Percentiles rank a stretch among this genome's conserved stretches.
phyloP scores from a whole-genome alignment of 2,113 vertebrate genomes.

The Protomyctophum bolini region DNA sequence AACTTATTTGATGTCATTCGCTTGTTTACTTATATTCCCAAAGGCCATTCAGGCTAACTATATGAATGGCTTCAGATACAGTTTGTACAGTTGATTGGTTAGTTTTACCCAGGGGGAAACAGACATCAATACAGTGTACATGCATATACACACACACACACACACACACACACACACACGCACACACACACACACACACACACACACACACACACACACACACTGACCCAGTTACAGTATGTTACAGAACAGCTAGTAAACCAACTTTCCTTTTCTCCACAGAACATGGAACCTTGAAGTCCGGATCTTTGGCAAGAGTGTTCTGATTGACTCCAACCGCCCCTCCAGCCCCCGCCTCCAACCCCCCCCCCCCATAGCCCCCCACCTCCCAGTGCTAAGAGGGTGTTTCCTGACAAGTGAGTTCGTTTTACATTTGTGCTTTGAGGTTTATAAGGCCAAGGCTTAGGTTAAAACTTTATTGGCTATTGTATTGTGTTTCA shows the following conservation, averaged over 20 bases:
- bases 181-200: too few relatives aligned
- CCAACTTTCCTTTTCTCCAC: background rate
- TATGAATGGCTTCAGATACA: conserved; percentile 17
- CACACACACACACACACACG: too few relatives aligned
- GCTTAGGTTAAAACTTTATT: conserved; percentile 72
- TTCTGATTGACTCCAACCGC: conserved; percentile 67
- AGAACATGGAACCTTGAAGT: conserved; percentile 1
- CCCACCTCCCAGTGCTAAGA: conserved; percentile 51
- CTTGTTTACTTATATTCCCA: conserved; percentile 35
- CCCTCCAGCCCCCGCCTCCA: conserved; percentile 55
- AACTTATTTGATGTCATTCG: conserved; percentile 49
- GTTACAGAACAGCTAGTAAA: conserved; percentile 25
- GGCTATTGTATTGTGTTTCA: conserved; percentile 75
- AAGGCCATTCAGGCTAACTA: conserved; percentile 31
- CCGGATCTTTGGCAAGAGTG: conserved; percentile 35
- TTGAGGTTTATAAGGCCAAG: conserved; percentile 70
- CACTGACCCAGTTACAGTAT: conserved; percentile 25
- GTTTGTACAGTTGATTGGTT: conserved; percentile 57
- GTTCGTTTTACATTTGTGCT: conserved; percentile 70
- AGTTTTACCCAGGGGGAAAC: conserved; percentile 22
- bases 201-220: background rate
- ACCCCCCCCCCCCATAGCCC: background rate
- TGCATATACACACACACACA: too few relatives aligned
- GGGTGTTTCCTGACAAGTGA: conserved; percentile 73
- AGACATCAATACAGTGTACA: background rate